Percentiles rank a stretch among this genome's conserved stretches.
phyloP scores from a whole-genome alignment of 2,888 invertebrate genomes.

The Mythimna lalbum region DNA sequence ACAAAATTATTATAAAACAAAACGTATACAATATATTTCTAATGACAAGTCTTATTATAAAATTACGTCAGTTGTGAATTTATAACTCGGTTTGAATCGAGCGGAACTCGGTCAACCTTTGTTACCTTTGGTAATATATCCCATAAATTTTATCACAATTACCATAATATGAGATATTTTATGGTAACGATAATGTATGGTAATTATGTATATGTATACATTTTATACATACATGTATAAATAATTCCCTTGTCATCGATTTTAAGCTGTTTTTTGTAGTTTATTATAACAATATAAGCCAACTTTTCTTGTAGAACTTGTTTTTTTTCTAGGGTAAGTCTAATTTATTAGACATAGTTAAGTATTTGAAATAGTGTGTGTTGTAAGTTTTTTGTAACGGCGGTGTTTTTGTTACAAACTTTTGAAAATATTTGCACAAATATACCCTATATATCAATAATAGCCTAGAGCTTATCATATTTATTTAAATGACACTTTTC shows the following conservation, averaged over 20 bases:
- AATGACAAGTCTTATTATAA: slow-evolving; percentile 15
- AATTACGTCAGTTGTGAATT: slow-evolving; percentile 37
- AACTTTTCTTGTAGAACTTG: slow-evolving; percentile 32
- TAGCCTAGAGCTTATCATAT: slow-evolving; percentile 42
- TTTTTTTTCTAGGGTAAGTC: slow-evolving; percentile 51
- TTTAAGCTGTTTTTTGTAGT: slow-evolving; percentile 50
- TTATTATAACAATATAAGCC: slow-evolving; percentile 65
- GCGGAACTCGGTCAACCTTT: slow-evolving; percentile 64
- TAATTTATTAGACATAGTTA: slow-evolving; percentile 36
- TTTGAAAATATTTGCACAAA: slow-evolving; percentile 34
- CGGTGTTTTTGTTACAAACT: slow-evolving; percentile 29
- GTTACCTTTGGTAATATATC: slow-evolving; percentile 67
- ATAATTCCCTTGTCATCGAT: slow-evolving; percentile 66
- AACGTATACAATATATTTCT: slow-evolving; percentile 7
- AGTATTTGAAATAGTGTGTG: slow-evolving; percentile 25
- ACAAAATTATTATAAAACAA: neutral
- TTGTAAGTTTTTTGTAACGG: slow-evolving; percentile 23
- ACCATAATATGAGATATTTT: slow-evolving; percentile 72
- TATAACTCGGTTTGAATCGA: slow-evolving; percentile 51
- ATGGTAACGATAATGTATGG: slow-evolving; percentile 68
- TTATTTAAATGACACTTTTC: slow-evolving; percentile 25
- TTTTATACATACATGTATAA: slow-evolving; percentile 26
- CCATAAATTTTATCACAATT: slow-evolving; percentile 71
- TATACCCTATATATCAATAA: slow-evolving; percentile 43
- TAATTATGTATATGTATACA: slow-evolving; percentile 55